Base-by-base conservation (phyloP, 2,113 vertebrate genomes). In the Mellivora capensis region DNA sequence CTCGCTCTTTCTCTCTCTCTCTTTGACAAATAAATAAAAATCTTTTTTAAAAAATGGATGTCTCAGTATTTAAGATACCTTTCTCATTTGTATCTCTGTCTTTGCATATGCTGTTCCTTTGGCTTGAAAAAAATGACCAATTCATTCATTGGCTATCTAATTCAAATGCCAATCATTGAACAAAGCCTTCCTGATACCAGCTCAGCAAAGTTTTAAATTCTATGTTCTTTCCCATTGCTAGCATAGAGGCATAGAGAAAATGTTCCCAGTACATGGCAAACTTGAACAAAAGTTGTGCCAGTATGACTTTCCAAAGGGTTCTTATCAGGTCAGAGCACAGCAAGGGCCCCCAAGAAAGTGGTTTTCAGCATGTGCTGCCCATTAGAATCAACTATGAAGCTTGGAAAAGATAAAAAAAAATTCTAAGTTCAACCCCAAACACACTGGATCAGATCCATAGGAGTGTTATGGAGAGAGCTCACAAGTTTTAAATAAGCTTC, bases 91-190 rank as follows among this genome's bases (percentile, higher is more conserved):
- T 88, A 42, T 57, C 57, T 59, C 49, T 87, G 11, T 67, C 44
- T 77, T 95, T 96, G 67, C 17, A 84, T 79, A 79, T n/a, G 39
- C n/a, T 61, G 71, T 47, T 95, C 34, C 64, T 94, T 64, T 95
- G 14, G 6, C 23, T 44, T 91, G 37, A 37, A 57, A 76, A 49
- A 77, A 76, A 71, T n/a, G 21, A 49, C 34, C 79, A 44, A 15
- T 54, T 69, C 34, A 52, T 88, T 94, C 25, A 76, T n/a, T 79
- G 62, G 4, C n/a, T 83, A 57, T 31, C 52, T 44, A 95, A 95
- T 90, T 93, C 57, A 93, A 96, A 86, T 52, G 29, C 18, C 71
- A 91, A n/a, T 79, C n/a, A 93, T 34, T 72, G 42, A 80, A 27
- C 39, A 89, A 93, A 87, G 34, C n/a, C 61, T 90, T 94, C 37